Base-by-base conservation (phyloP, 2,113 vertebrate species). In the Alosa alosa region DNA sequence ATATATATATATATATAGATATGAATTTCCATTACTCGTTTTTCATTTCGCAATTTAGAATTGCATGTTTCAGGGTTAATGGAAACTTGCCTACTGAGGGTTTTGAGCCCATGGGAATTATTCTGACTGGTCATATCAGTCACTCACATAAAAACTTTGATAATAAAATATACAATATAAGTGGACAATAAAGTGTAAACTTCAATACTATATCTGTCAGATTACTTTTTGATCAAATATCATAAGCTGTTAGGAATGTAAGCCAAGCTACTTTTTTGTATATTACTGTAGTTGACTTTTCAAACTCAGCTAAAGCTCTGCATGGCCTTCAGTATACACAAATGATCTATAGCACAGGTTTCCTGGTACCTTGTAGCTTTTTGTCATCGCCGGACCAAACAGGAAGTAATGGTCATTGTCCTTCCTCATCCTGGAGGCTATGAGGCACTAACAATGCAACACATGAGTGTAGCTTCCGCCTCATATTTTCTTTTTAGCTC, bases 381-480 rank as follows among this genome's bases (percentile, higher is more conserved):
- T 39, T 78, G 72, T 78, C 82, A 84, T 64, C 31, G 15, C 78
- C 81, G 39, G 31, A 25, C 31, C n/a, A 81, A 81, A 85, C 84
- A 86, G 86, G 86, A 88, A 86, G 68, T 82, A 36, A 8, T 60
- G n/a, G 31, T 9, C 25, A 75, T 20, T 55, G 55, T 72, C 46
- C 72, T 78, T 78, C 72, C 72, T 78, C 8, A 36, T 78, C 72
- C 72, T 78, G 72, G 4, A 36, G 31, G 72, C 72, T 4, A 78
- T 39, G 25, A 78, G 31, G 31, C 31, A 41, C 4, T 1, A 78
- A 78, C 36, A 78, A 78, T 41, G 13, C 36, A 20, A 60, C 31
- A 20, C 81, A 25, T 45, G 60, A 46, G 31, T 78, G 8, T 13
- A 25, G 8, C 31, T 46, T 75, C 22, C 18, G 15, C 10, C 39